Evolutionary conservation across 2,113 vertebrate species (phyloP).

Genomic region (Paratilapia polleni): DNA sequence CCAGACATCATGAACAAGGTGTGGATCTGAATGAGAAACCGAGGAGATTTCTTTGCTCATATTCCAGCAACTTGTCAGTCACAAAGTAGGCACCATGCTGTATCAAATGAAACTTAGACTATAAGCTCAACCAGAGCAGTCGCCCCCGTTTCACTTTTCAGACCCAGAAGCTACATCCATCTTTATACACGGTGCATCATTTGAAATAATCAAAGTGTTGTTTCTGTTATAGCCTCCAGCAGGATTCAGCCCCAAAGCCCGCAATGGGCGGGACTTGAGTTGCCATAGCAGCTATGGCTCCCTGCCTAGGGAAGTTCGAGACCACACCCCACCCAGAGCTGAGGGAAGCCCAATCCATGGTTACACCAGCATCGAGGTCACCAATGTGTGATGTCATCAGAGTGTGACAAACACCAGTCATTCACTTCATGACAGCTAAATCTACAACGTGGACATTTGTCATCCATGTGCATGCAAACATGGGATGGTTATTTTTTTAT

Average conservation of each 20-base stretch:
- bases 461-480: constrained; percentile 21
- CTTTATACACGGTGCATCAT: background rate
- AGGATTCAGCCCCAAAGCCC: constrained; percentile 83
- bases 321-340: constrained; percentile 64
- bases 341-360: constrained; percentile 79
- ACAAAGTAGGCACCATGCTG: background rate
- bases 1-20: background rate
- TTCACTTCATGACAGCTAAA: background rate
- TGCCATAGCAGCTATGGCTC: constrained; percentile 82
- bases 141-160: background rate
- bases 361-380: constrained; percentile 82
- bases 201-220: background rate
- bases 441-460: constrained; percentile 20
- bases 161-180: background rate
- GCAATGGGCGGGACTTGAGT: constrained; percentile 79
- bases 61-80: background rate
- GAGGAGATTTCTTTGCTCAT: background rate
- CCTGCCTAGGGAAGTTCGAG: constrained; percentile 77
- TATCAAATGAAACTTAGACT: background rate
- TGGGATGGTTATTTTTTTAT: background rate
- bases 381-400: constrained; percentile 80
- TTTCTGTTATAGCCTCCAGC: constrained; percentile 80
- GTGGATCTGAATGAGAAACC: background rate
- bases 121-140: too few species aligned
- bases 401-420: background rate